Conservation (phyloP, 2,797 vertebrate species). For the Centroberyx gerrardi region DNA sequence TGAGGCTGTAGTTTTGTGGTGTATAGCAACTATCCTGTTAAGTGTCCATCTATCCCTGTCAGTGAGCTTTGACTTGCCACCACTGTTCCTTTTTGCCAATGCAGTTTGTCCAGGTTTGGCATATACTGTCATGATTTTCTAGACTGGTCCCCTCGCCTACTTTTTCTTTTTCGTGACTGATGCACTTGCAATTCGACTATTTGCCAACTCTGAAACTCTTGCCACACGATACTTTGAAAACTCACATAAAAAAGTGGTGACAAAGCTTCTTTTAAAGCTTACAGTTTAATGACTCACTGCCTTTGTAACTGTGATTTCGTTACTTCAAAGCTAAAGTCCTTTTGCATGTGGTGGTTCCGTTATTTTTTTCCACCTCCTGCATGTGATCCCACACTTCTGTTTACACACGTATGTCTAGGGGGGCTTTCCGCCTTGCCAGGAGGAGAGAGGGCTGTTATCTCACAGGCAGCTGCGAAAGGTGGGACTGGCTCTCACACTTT, state of each 20-base stretch:
- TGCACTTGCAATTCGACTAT: too few relatives aligned
- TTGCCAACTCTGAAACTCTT: too few relatives aligned
- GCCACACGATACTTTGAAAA: too few relatives aligned
- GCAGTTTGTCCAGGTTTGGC: neutral
- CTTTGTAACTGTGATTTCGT: neutral
- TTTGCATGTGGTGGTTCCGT: neutral
- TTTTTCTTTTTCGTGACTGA: too few relatives aligned
- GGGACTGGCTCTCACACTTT: constrained; percentile 58
- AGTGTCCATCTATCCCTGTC: neutral
- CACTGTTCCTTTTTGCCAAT: neutral
- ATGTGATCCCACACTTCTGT: constrained; percentile 17
- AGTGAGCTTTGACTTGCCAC: neutral
- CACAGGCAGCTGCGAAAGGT: constrained; percentile 75
- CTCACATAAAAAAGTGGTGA: neutral
- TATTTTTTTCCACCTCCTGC: constrained; percentile 12
- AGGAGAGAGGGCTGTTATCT: constrained; percentile 55
- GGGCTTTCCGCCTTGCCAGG: too few relatives aligned
- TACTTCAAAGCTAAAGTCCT: too few relatives aligned
- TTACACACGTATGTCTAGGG: neutral
- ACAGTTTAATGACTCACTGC: constrained; percentile 4
- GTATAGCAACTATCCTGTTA: constrained; percentile 12
- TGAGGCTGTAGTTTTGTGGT: neutral
- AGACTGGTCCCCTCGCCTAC: too few relatives aligned
- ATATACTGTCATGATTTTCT: too few relatives aligned
- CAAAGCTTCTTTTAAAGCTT: neutral